These are phyloP conservation scores for Chrysolina haemoptera DNA, from an alignment of 2,888 invertebrate species.

Conservation along the genomic window DNA sequence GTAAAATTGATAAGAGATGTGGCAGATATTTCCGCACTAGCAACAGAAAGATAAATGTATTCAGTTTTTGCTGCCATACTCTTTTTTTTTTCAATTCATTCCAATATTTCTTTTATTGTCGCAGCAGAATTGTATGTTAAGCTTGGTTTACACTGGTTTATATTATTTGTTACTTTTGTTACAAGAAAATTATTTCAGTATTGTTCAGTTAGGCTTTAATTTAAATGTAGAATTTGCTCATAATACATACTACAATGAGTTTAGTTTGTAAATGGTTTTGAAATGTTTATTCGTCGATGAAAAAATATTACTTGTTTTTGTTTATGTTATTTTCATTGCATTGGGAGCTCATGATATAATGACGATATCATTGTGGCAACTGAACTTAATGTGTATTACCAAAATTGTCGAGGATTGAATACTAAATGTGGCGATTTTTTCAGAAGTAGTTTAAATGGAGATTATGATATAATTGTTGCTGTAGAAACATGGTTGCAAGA, in stretches of 20 bases:
- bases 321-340: neutral
- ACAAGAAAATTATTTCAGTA: constrained; percentile 13
- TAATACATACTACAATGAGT: no score
- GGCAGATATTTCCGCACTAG: constrained; percentile 5
- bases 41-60: no score
- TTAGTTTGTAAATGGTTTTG: neutral
- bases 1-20: constrained; percentile 8
- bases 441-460: no score
- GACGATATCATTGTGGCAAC: no score
- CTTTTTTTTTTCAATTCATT: neutral
- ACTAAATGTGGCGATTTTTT: no score
- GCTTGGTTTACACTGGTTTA: constrained; percentile 1
- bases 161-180: neutral
- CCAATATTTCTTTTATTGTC: neutral
- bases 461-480: no score
- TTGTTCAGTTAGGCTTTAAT: no score
- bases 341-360: constrained; percentile 11
- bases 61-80: no score
- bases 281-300: neutral
- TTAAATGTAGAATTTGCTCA: no score
- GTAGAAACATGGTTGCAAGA: no score
- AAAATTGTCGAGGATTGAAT: no score
- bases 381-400: no score
- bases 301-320: neutral
- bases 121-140: neutral